Evolutionary conservation across 2,113 vertebrate species (phyloP), one percentile per base, ranked within the genome.

Genomic region (Coptodon bakossiorum): DNA sequence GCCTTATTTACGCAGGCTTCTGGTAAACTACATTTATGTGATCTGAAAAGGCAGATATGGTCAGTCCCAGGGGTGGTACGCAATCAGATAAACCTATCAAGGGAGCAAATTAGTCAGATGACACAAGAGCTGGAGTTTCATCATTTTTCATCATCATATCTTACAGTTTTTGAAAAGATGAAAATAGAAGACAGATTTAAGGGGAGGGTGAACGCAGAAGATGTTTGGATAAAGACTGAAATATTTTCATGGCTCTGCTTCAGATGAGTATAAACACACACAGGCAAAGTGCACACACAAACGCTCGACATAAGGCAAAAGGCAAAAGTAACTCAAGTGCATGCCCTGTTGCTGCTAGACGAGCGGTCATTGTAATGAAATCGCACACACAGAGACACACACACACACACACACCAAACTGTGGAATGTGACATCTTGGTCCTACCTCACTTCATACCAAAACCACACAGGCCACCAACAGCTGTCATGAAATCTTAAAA

Each of bases 341-440:
- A 83, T 66, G 57, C 81, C 53, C 24, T 40, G 86, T 50, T 89
- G 66, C 83, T 87, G 88, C 79, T 52, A 63, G 66, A 86, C 89
- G 86, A 90, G 90, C 91, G 31, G 91, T 87, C 88, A 82, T 50
- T 81, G 78, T 61, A 79, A 90, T 84, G 66, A 82, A 91, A 24
- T 92, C 71, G 83, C 86, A 93, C 90, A 91, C 96, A 95, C 93
- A 2, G 40, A 76, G 14, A 45, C 68, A 45, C 84, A 93, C 82
- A 93, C 80, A 93, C 82, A 93, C 80, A 81, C 86, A 93, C 89
- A 91, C 96, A 95, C 94, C 94, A 93, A 94, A 93, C 94, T 96
- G 96, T 95, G 96, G 96, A 97, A 97, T 97, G 94, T 96, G 88
- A 93, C 96, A 96, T 96, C 92, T 94, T 86, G 87, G 85, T 95